phyloP scores from a whole-genome alignment of 2,888 invertebrate genomes.

The Lithosia quadra region DNA sequence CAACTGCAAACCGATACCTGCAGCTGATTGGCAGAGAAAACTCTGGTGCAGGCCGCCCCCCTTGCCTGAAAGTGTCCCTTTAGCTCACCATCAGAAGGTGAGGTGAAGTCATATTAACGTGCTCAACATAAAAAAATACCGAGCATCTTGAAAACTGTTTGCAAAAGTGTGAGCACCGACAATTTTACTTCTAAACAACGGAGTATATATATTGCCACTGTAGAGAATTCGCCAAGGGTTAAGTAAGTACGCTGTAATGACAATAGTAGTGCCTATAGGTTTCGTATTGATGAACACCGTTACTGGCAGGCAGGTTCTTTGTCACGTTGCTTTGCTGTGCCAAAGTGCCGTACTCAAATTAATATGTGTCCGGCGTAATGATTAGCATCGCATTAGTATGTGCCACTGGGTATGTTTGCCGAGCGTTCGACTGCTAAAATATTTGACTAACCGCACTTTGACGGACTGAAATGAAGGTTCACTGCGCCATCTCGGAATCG shows the following conservation, averaged over 20 bases:
- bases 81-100: too few species aligned
- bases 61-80: too few species aligned
- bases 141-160: too few species aligned
- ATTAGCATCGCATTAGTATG: slow-evolving; percentile 84
- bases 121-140: too few species aligned
- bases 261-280: too few species aligned
- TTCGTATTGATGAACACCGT: slow-evolving; percentile 2
- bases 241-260: not conserved
- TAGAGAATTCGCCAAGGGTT: not conserved
- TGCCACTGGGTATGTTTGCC: slow-evolving; percentile 73
- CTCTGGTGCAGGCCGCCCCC: too few species aligned
- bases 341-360: slow-evolving; percentile 80
- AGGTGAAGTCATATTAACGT: too few species aligned
- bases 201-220: not conserved
- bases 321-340: slow-evolving; percentile 60
- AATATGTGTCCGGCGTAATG: slow-evolving; percentile 81
- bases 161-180: not conserved
- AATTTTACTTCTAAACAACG: not conserved
- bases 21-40: too few species aligned
- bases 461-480: slow-evolving; percentile 57
- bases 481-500: slow-evolving; percentile 52
- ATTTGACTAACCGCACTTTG: slow-evolving; percentile 75
- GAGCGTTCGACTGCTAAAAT: slow-evolving; percentile 72
- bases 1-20: too few species aligned
- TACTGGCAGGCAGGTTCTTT: slow-evolving; percentile 58